Evolutionary conservation across 2,888 invertebrate genomes (phyloP), one percentile per base, ranked within the genome.

Genomic region (Nomada ferruginata): DNA sequence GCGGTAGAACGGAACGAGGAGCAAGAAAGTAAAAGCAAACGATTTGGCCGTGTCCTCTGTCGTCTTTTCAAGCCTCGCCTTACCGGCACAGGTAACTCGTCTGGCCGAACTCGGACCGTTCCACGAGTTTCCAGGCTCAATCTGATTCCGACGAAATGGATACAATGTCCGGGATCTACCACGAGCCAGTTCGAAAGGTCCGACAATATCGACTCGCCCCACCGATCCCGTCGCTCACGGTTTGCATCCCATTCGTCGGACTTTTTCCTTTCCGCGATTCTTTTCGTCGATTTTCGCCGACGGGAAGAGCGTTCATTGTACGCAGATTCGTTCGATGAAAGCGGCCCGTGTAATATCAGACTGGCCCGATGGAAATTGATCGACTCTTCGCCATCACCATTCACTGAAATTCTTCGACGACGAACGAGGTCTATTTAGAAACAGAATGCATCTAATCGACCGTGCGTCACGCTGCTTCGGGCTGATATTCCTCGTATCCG

Each of bases 141-240:
- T 85, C 82, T 73, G 85, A 85, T 85, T 77, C 66, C 68, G 55
- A 77, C 69, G 82, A 82, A 85, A 79, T 75, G 85, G 79, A 80
- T 83, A 83, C 85, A 85, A 83, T 80, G 82, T 65, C 68, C 63
- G 63, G 76, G 66, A 57, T 70, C 73, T 74, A 79, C 76, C 73
- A 61, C 74, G 77, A 75, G 60, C 59, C 55, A 18, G 50, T 66
- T 82, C 57, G 76, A 79, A 66, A 72, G 75, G 71, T 79, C 74
- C 74, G 70, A 75, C 74, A 47, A 79, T 82, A 79, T 84, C 84
- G 85, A 82, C 79, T 72, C 66, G 65, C 57, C 47, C 60, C 18
- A 18, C n/a, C 52, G 50, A 15, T 26, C 36, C 59, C 7, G 7
- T 36, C 44, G 23, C 15, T 29, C 70, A 36, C 52, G 50, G 61